Percentiles rank a stretch among this genome's conserved stretches.
Evolutionary conservation across 2,113 vertebrate genomes (phyloP).

Genomic region (Grus americana): DNA sequence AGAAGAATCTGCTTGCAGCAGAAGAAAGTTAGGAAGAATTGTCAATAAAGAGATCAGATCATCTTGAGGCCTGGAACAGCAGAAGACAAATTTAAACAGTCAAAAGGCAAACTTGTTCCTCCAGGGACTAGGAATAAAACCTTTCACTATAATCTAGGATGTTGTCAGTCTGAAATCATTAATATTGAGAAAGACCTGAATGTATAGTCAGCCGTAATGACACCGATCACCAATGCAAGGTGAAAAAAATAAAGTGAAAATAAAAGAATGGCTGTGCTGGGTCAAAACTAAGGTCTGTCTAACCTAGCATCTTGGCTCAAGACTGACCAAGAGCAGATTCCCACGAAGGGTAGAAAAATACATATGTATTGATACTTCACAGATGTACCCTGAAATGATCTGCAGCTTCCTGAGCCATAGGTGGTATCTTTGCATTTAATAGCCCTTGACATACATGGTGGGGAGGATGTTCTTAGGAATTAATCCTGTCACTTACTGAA

Average conservation of each 20-base stretch:
- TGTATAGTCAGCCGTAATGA: neutral
- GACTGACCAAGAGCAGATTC: neutral
- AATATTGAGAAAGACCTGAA: neutral
- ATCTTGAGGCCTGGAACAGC: neutral
- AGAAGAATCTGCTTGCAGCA: neutral
- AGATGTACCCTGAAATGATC: neutral
- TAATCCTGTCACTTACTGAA: neutral
- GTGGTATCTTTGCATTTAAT: neutral
- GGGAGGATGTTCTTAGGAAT: neutral
- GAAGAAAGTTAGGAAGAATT: neutral
- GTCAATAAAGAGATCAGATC: neutral
- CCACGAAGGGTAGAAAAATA: neutral
- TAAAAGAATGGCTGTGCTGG: neutral
- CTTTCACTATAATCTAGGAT: neutral
- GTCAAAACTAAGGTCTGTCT: neutral
- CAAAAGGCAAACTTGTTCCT: neutral
- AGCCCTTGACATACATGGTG: neutral
- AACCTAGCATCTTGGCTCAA: neutral
- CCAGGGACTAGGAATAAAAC: neutral
- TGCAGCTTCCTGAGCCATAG: neutral
- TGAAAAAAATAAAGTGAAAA: neutral
- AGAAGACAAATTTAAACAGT: neutral
- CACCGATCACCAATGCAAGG: neutral
- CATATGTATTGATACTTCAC: neutral
- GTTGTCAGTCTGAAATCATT: neutral